These are phyloP conservation scores for Araneus ventricosus DNA, from an alignment of 1,140 invertebrate species.

Conservation along the genomic window DNA sequence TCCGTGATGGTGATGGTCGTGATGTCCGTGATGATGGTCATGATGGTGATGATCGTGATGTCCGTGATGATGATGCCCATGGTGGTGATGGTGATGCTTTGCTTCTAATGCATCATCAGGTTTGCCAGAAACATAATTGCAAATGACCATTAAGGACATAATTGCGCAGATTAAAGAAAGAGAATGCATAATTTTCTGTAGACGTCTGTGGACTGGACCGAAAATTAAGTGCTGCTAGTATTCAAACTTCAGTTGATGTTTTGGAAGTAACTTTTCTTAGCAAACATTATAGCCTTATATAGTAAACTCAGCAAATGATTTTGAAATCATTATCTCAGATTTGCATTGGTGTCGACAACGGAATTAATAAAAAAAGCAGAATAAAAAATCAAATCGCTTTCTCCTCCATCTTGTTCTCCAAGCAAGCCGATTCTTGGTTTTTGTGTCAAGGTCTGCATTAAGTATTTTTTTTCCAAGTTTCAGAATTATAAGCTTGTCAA, in stretches of 20 bases:
- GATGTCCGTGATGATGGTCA: background rate
- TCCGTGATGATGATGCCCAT: background rate
- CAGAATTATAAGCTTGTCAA: too few relatives aligned
- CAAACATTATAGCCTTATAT: background rate
- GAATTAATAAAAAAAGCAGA: too few relatives aligned
- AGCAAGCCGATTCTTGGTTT: background rate
- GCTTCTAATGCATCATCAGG: background rate
- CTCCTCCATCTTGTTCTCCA: background rate
- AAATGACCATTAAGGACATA: background rate
- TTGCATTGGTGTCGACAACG: too few relatives aligned
- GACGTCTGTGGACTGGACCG: too few relatives aligned
- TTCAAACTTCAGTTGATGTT: background rate
- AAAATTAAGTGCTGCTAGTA: background rate
- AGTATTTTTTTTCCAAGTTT: too few relatives aligned
- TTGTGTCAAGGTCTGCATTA: background rate
- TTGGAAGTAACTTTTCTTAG: background rate
- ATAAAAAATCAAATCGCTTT: too few relatives aligned
- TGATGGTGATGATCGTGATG: background rate
- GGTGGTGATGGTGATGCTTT: background rate
- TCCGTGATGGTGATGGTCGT: background rate
- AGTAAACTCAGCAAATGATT: background rate
- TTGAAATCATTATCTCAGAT: background rate
- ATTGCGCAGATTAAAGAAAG: background rate
- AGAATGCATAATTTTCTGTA: background rate
- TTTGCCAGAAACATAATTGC: background rate